These are phyloP conservation scores for Ophion ventricosus DNA, from an alignment of 2,888 invertebrate species.

Conservation along the genomic window DNA sequence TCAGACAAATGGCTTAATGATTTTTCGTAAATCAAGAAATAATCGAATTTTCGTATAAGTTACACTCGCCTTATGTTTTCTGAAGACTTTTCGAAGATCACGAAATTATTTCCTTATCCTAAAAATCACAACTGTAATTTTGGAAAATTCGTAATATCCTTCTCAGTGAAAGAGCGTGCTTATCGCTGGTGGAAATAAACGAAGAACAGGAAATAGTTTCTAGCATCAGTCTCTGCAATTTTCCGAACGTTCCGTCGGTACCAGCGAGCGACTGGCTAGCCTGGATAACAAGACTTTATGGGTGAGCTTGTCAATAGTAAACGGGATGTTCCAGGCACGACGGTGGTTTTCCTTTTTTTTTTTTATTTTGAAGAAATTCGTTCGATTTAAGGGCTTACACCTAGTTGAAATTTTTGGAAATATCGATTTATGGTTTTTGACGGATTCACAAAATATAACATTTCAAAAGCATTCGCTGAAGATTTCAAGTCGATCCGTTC, in stretches of 20 bases:
- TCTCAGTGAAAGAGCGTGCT: conserved; percentile 84
- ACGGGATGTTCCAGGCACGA: background rate
- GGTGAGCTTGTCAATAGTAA: conserved; percentile 78
- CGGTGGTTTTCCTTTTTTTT: background rate
- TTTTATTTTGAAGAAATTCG: background rate
- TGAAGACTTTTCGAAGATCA: background rate
- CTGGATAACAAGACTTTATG: conserved; percentile 86
- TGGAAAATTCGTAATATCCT: background rate
- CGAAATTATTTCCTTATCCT: background rate
- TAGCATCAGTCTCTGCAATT: conserved; percentile 81
- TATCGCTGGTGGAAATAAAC: conserved; percentile 84
- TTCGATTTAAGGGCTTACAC: background rate
- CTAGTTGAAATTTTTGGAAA: background rate
- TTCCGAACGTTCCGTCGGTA: conserved; percentile 86
- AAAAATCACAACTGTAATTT: background rate
- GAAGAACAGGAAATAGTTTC: conserved; percentile 75
- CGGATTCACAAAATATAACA: too few species aligned
- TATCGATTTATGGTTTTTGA: too few species aligned
- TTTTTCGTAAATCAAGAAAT: background rate
- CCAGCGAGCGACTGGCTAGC: conserved; percentile 85
- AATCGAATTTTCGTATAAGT: conserved; percentile 6
- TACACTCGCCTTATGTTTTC: background rate
- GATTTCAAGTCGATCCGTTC: too few species aligned
- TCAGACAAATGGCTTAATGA: background rate
- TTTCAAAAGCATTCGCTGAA: too few species aligned